Evolutionary conservation across 30 jellyfish, hydroid and myxozoan genomes (phyloP), one percentile per base, ranked within the genome.

Genomic region (Hydractinia echinata): DNA sequence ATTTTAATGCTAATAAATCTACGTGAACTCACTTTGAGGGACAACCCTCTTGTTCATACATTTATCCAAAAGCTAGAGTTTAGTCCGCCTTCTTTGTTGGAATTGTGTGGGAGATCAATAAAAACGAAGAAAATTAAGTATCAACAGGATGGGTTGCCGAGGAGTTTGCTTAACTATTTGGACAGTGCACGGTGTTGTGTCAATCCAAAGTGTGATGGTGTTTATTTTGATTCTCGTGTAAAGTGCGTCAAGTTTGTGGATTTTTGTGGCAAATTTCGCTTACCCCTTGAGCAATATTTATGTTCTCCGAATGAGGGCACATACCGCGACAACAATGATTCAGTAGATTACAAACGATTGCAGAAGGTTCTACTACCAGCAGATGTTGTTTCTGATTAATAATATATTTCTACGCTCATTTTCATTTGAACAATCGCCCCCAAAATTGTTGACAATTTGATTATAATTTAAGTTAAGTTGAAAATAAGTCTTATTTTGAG

Each of bases 131-230:
- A 71, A 5, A 58, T 94, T 51, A 73, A 44, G 11, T 94, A 88
- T 79, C 49, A 66, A 52, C 19, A 81, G 3, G 79, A 58, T 7
- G 66, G 30, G 52, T 58, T 94, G 52, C 99, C 99, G 79, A 66
- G 74, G 54, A 61, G 67, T 19, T 79, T 94, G 11, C 90, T 89
- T 14, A 50, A 77, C 10, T 94, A 94, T 76, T 86, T 94, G 54
- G 89, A 94, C 81, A 64, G 95, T 82, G 99, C 99, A n/a, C 85
- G 84, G 67, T 76, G 96, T 58, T 94, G 99, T 82, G 90, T 93
- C 61, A 94, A 94, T 78, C 99, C 99, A 53, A 85, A 85, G 79
- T 94, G 99, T 88, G 95, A 87, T 67, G 99, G 99, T 4, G 99
- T 94, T 15, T 94, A 94, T 87, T 94, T 94, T 88, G 99, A 94